These are phyloP conservation scores for Mola mola DNA, from an alignment of 2,113 vertebrate genomes.

Conservation along the genomic window DNA sequence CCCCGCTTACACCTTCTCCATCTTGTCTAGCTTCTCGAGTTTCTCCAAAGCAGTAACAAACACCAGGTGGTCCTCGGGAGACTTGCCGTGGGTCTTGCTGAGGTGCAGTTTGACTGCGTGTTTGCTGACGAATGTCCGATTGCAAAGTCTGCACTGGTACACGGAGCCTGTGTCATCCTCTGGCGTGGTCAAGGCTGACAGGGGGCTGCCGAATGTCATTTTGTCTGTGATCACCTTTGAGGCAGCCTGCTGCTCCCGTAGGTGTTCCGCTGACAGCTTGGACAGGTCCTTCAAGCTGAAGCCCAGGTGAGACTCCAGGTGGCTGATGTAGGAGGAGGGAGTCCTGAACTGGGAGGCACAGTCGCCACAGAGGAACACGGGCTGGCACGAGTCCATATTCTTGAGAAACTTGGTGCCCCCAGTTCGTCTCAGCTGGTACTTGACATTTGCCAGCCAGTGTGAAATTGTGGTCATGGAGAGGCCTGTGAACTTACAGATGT, in stretches of 20 bases:
- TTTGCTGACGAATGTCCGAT: constrained; percentile 99
- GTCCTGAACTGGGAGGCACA: constrained; percentile 99
- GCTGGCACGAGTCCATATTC: constrained; percentile 98
- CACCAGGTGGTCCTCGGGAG: constrained; percentile 99
- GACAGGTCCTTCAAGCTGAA: constrained; percentile 99
- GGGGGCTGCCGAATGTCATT: constrained; percentile 85
- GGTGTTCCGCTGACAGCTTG: constrained; percentile 95
- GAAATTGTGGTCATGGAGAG: constrained; percentile 99
- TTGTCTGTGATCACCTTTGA: constrained; percentile 94
- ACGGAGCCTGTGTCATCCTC: constrained; percentile 96
- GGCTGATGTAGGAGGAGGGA: constrained; percentile 95
- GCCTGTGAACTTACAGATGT: constrained; percentile 99
- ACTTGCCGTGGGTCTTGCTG: constrained; percentile 99
- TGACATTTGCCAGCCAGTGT: constrained; percentile 99
- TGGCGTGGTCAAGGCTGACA: constrained; percentile 79
- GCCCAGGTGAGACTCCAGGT: constrained; percentile 98
- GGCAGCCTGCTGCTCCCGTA: constrained; percentile 96
- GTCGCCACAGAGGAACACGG: constrained; percentile 99
- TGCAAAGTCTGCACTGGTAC: constrained; percentile 99
- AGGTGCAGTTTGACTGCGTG: constrained; percentile 99
- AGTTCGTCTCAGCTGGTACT: constrained; percentile 99
- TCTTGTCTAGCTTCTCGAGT: constrained; percentile 92
- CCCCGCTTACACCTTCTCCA: constrained; percentile 76
- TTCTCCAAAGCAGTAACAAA: constrained; percentile 98
- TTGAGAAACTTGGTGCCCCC: constrained; percentile 99